Conservation (phyloP, 1,140 invertebrate species). For the Scaptomyza graminum region DNA sequence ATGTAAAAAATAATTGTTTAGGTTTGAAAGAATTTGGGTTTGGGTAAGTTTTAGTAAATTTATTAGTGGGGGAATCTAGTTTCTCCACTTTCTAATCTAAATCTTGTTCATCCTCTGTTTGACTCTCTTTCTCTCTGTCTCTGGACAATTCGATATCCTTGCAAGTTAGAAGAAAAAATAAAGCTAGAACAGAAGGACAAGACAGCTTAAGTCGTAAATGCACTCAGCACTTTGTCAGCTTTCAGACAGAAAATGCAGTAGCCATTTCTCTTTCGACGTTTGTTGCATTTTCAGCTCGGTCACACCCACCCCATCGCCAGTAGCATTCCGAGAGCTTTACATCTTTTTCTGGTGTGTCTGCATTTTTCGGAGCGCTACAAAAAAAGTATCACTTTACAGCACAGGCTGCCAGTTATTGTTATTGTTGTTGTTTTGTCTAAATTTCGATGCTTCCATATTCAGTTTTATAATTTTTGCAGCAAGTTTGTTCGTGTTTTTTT, state of each 20-base stretch:
- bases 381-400: slow-evolving; percentile 77
- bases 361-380: slow-evolving; percentile 50
- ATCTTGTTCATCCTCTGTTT: background rate
- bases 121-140: background rate
- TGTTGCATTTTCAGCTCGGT: background rate
- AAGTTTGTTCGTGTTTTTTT: slow-evolving; percentile 45
- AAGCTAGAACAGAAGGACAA: slow-evolving; percentile 7
- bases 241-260: slow-evolving; percentile 75
- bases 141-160: background rate
- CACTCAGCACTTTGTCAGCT: slow-evolving; percentile 81
- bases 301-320: background rate
- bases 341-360: slow-evolving; percentile 38
- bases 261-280: slow-evolving; percentile 59
- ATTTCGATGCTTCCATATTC: slow-evolving; percentile 70
- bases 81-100: background rate
- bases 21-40: too few species aligned
- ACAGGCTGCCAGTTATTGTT: slow-evolving; percentile 23
- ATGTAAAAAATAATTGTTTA: too few species aligned
- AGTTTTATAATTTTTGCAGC: slow-evolving; percentile 74
- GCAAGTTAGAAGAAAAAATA: background rate
- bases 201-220: slow-evolving; percentile 69
- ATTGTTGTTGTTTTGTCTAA: slow-evolving; percentile 48
- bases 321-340: slow-evolving; percentile 17
- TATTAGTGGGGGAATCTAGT: background rate
- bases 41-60: too few species aligned